These are phyloP conservation scores for Aleiodes alternator DNA, from an alignment of 2,888 invertebrate genomes.

Conservation along the genomic window DNA sequence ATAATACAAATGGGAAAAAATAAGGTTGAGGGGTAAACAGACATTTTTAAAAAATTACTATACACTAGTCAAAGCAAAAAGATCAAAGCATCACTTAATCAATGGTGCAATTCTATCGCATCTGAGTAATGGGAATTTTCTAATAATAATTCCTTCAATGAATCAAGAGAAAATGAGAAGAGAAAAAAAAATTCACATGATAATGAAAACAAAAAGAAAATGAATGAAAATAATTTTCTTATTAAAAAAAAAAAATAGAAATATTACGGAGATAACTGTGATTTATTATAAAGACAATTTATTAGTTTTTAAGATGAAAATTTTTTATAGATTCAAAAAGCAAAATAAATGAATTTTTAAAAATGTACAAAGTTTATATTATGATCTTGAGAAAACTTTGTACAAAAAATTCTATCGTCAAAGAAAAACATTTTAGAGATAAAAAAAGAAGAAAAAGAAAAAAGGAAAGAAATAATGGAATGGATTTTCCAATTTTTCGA, in stretches of 20 bases:
- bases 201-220: slow-evolving; percentile 22
- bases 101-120: slow-evolving; percentile 63
- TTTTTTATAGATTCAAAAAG: slow-evolving; percentile 51
- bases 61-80: slow-evolving; percentile 65
- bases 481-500: neutral
- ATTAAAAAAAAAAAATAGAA: slow-evolving; percentile 22
- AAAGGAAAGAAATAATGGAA: neutral
- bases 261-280: slow-evolving; percentile 59
- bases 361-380: slow-evolving; percentile 43
- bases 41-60: slow-evolving; percentile 18
- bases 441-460: slow-evolving; percentile 15
- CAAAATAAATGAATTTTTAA: slow-evolving; percentile 24
- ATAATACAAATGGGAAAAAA: slow-evolving; percentile 55
- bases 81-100: slow-evolving; percentile 64
- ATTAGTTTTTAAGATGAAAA: slow-evolving; percentile 62
- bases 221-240: neutral
- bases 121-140: slow-evolving; percentile 64
- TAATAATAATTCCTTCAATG: slow-evolving; percentile 57
- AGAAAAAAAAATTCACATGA: slow-evolving; percentile 5
- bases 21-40: neutral
- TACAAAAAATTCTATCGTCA: slow-evolving; percentile 43
- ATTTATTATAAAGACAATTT: slow-evolving; percentile 63
- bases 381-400: slow-evolving; percentile 42
- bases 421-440: slow-evolving; percentile 12
- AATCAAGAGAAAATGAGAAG: slow-evolving; percentile 31